Evolutionary conservation across 2,113 vertebrate genomes (phyloP), one percentile per base, ranked within the genome.

Genomic region (Urocitellus parryii): DNA sequence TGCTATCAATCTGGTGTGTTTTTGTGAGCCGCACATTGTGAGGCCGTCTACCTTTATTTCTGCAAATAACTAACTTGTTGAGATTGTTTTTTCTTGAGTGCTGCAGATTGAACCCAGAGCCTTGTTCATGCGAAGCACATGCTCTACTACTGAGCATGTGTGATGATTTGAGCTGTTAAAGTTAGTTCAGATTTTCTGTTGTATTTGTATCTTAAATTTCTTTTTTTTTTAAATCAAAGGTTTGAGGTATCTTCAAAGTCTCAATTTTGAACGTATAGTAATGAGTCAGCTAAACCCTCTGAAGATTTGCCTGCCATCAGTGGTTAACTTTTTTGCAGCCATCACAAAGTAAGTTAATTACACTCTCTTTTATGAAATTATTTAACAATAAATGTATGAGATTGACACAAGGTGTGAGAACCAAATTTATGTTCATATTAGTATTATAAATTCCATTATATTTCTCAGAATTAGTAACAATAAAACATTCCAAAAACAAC

Each of bases 261-360:
- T 99, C 63, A 99, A 99, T 98, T 99, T 99, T 96, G 99, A 99
- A 95, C 99, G 99, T 29, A 98, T 99, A 25, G 99, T 99, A 58
- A 99, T 99, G 99, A 99, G 99, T 91, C 99, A 99, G 96, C 98
- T 99, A n/a, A 99, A 99, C 95, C 99, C 99, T 1, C 98, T 99
- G 92, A 99, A 99, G 98, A 99, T 99, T 45, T 99, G 99, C 96
- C 98, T 99, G 95, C 99, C 99, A 0, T 98, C 99, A 0, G 98
- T 99, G 70, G 99, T 99, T 92, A 99, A 98, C 98, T 99, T 99
- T 97, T 99, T 99, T 97, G 99, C 99, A 27, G 99, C 99, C 88
- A 98, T 99, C 97, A 99, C 99, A 95, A 99, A 99, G 99, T 99
- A 98, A 88, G 85, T 91, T 82, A 11, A 78, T 97, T 6, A 3